Conservation (phyloP, 2,797 vertebrate genomes). For the Sebastes steindachneri region DNA sequence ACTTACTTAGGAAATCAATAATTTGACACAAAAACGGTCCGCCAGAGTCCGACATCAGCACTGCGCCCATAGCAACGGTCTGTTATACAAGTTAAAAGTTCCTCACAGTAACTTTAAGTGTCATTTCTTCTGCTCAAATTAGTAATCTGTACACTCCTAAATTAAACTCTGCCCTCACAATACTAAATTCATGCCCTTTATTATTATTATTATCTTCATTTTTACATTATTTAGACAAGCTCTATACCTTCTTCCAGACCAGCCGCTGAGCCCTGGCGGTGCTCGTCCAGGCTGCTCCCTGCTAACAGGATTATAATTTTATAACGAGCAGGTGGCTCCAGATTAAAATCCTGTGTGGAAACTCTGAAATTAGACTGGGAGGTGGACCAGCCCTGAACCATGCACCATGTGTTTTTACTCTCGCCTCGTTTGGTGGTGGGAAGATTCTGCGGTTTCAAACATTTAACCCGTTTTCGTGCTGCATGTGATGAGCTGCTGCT, state of each 20-base stretch:
- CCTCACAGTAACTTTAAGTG: not conserved
- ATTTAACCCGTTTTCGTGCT: not conserved
- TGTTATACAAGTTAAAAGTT: too few relatives aligned
- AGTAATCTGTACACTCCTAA: not conserved
- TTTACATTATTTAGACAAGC: not conserved
- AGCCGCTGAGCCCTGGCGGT: not conserved
- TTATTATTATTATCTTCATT: not conserved
- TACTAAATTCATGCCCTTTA: not conserved
- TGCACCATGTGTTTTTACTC: slow-evolving; percentile 5
- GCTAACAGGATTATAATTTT: slow-evolving; percentile 54
- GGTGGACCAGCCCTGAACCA: not conserved
- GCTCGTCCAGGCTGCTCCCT: slow-evolving; percentile 5
- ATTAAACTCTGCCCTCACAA: not conserved
- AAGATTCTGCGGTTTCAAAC: not conserved
- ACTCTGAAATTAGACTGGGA: slow-evolving; percentile 20
- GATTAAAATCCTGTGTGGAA: slow-evolving; percentile 29
- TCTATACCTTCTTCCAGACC: not conserved
- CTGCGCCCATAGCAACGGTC: too few relatives aligned
- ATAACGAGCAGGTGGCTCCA: slow-evolving; percentile 58
- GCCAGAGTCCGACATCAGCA: too few relatives aligned
- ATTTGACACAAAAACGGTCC: too few relatives aligned
- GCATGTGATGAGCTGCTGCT: not conserved
- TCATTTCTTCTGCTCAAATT: not conserved
- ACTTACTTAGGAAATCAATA: too few relatives aligned
- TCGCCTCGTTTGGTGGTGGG: not conserved